Evolutionary conservation across 2,113 vertebrate genomes (phyloP).

Genomic region (Deroptyus accipitrinus): DNA sequence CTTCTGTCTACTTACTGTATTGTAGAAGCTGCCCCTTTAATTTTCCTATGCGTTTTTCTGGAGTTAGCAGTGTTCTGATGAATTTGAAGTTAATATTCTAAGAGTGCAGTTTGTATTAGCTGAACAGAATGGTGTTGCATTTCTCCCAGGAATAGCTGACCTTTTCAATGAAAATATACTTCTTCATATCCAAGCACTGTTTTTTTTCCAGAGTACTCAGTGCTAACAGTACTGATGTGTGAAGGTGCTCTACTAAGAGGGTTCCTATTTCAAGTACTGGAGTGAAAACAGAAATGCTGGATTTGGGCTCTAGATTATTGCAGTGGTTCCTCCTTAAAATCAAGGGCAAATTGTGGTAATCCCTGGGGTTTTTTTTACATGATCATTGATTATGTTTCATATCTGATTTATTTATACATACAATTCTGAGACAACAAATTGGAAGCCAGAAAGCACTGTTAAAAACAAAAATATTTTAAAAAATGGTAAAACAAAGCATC

Average conservation of each 20-base stretch:
- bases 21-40: background rate
- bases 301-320: background rate
- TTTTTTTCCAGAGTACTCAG: background rate
- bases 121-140: background rate
- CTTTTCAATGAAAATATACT: background rate
- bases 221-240: background rate
- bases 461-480: background rate
- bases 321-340: background rate
- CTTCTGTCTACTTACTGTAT: background rate
- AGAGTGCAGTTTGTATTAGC: background rate
- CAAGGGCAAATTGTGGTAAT: background rate
- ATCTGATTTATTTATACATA: background rate
- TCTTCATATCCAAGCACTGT: background rate
- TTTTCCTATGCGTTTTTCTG: background rate
- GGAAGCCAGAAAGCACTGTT: background rate
- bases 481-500: background rate
- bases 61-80: background rate
- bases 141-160: background rate
- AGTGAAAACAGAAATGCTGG: background rate
- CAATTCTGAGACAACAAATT: background rate
- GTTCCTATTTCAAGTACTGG: background rate
- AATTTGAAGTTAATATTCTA: background rate
- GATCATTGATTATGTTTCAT: background rate
- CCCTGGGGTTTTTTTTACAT: background rate
- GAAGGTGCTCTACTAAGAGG: background rate